Base-by-base conservation (phyloP, 2,113 vertebrate species). In the Sinocyclocheilus anophthalmus region DNA sequence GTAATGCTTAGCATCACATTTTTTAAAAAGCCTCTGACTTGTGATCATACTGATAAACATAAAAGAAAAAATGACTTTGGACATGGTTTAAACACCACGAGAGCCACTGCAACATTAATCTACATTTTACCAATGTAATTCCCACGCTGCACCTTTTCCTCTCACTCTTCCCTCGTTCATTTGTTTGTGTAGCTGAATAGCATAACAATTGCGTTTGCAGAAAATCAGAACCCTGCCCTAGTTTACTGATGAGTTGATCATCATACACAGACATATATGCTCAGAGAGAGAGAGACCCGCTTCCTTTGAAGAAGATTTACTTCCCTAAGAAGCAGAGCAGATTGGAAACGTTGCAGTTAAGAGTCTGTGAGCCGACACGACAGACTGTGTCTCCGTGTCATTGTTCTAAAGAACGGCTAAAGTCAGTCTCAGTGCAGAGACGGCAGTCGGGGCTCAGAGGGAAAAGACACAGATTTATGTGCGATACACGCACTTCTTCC, bases 201-300 rank as follows among this genome's bases (percentile, higher is more conserved):
- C 76, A 85, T 67, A 80, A 85, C 33, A 69, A 50, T 16, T 42
- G 50, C 4, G 33, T 85, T 85, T 72, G 84, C 65, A 72, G 76
- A 55, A 85, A 80, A 85, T 53, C 61, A 37, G 3, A 72, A 57
- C 20, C 76, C 45, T 69, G 80, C 42, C 61, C 80, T 81, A 69
- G 42, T 80, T 85, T 79, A 55, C 50, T 80, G 84, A 85, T 81
- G 61, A 50, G 80, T 33, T 30, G 61, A 81, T 81, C 80, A 67
- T 59, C 63, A 80, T 26, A 85, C 48, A 26, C 42, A 55, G 26
- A 37, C 67, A 76, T 84, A 63, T 53, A 48, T 67, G 24, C 48
- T 50, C 14, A 70, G 48, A 57, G 22, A 78, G 48, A 57, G 22
- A 78, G 7, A 80, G 48, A 14, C 42, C 63, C 10, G 14, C 6